These are phyloP conservation scores for Drosophila pseudotalamancana DNA, from an alignment of 2,888 invertebrate species.

Conservation along the genomic window DNA sequence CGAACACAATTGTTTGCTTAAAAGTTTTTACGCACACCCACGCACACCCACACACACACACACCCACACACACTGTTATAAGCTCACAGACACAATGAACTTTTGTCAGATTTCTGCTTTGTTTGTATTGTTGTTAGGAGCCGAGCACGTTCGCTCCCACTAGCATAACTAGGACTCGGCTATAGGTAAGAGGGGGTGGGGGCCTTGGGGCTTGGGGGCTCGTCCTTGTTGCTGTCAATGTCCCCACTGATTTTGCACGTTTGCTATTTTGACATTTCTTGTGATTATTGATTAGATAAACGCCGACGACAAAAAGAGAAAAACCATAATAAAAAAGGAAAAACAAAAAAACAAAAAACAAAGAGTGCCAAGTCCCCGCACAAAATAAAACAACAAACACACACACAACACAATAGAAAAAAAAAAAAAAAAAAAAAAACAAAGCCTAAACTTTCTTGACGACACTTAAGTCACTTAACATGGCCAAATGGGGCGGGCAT, in stretches of 20 bases:
- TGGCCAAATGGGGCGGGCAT: slow-evolving; percentile 43
- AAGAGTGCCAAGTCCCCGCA: slow-evolving; percentile 37
- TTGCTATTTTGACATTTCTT: slow-evolving; percentile 74
- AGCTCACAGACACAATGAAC: slow-evolving; percentile 39
- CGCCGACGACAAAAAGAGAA: slow-evolving; percentile 32
- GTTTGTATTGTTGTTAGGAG: slow-evolving; percentile 40
- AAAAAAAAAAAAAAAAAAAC: neutral
- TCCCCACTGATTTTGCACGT: slow-evolving; percentile 74
- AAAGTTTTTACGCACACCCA: slow-evolving; percentile 65
- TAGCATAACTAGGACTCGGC: slow-evolving; percentile 20
- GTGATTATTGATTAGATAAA: slow-evolving; percentile 77
- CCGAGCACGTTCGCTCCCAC: slow-evolving; percentile 59
- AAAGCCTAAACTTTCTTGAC: slow-evolving; percentile 37
- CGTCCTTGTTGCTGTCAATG: slow-evolving; percentile 50
- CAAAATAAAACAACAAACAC: slow-evolving; percentile 24
- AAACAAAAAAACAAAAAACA: slow-evolving; percentile 29
- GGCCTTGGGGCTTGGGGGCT: slow-evolving; percentile 7
- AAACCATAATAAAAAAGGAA: too few species aligned
- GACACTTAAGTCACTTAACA: slow-evolving; percentile 75
- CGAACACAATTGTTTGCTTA: slow-evolving; percentile 70
- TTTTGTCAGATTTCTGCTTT: slow-evolving; percentile 42
- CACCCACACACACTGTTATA: neutral
- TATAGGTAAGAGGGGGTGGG: neutral
- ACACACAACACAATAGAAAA: neutral
- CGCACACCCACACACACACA: neutral